Evolutionary conservation across 2,888 invertebrate genomes (phyloP), one percentile per base, ranked within the genome.

Genomic region (Pyrgus malvae): DNA sequence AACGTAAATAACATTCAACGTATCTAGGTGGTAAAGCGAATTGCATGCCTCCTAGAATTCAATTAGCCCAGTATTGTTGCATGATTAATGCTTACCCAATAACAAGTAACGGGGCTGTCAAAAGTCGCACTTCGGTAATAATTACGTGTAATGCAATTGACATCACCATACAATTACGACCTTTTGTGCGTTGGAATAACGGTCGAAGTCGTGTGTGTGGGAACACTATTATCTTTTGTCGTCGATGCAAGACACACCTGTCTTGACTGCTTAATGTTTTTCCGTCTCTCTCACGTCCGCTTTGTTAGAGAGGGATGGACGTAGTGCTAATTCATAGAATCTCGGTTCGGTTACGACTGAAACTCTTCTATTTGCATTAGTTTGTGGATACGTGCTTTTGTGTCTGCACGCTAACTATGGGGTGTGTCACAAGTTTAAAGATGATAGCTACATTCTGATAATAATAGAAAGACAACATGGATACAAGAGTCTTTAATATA

Each of bases 291-390:
- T 77, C 67, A 9, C 3, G 56, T 27, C 5, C n/a, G 5, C 40
- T 27, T 16, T 17, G 62, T 62, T 49, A 40, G 62, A 78, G 45
- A 60, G 70, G 63, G 82, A 76, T 21, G 45, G 60, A 31, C 59
- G 62, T 63, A 65, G 73, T 72, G 82, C 70, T 80, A 83, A 83
- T 82, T 82, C 79, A 67, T 46, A 72, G 80, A 78, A 78, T 68
- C 70, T 70, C 63, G 63, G 63, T 61, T 62, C 61, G 51, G 61
- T 60, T 53, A 59, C 58, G 60, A 54, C 51, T 44, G 51, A 49
- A 46, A 55, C 45, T 61, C 60, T 58, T 55, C 61, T 58, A 61
- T 66, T 60, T 58, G 55, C 56, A 53, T 63, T 61, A 53, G 61
- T 64, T 62, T 63, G 62, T 58, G 61, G 65, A 59, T 62, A 58